These are phyloP conservation scores for Podocnemis expansa DNA, from an alignment of 2,113 vertebrate genomes.

Conservation along the genomic window DNA sequence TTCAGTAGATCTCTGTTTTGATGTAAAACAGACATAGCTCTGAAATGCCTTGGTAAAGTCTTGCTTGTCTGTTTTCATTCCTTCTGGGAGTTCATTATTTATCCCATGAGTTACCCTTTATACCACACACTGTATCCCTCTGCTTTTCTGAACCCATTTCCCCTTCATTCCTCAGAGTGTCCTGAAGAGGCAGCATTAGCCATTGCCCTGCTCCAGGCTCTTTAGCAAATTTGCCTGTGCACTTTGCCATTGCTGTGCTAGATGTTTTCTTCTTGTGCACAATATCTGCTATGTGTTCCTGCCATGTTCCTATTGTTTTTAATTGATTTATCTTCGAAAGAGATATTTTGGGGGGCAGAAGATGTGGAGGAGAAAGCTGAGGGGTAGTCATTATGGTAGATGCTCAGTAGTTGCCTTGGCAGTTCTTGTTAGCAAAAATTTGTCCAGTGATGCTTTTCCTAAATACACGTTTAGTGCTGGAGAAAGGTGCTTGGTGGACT, in stretches of 20 bases:
- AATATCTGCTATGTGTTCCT: background rate
- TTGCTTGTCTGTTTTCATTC: accelerated
- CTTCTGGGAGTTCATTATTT: background rate
- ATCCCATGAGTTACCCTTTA: accelerated
- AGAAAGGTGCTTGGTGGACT: background rate
- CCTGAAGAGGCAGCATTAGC: background rate
- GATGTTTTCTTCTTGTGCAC: background rate
- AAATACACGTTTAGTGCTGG: background rate
- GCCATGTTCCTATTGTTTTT: background rate
- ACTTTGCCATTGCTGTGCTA: background rate
- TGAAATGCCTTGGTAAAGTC: background rate
- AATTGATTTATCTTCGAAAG: background rate
- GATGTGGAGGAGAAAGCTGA: background rate
- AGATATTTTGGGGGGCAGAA: too few species aligned
- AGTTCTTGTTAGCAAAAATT: background rate
- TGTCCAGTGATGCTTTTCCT: too few species aligned
- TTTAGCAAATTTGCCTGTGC: accelerated
- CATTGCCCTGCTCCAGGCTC: background rate
- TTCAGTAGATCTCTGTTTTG: background rate
- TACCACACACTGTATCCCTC: background rate
- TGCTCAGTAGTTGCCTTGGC: background rate
- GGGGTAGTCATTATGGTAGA: background rate
- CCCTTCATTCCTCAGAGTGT: background rate
- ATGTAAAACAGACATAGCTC: background rate
- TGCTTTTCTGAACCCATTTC: background rate